Conservation (phyloP, 2,888 invertebrate species). For the Anodontia alba region DNA sequence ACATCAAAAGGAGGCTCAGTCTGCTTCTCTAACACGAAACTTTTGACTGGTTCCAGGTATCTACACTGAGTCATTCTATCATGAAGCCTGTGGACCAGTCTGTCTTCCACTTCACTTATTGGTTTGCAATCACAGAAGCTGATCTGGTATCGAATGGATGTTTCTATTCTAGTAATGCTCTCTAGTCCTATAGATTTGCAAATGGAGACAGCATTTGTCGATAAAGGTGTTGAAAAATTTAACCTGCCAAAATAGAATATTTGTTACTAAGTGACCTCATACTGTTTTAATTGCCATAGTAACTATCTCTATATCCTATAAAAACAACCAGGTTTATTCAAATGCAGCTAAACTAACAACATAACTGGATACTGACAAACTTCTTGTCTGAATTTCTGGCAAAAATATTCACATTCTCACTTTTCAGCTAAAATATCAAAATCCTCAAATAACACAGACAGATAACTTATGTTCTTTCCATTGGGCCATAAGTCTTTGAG, state of each 20-base stretch:
- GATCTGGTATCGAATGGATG: slow-evolving; percentile 87
- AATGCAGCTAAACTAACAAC: background rate
- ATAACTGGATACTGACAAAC: too few species aligned
- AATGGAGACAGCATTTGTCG: slow-evolving; percentile 98
- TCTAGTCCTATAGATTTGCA: slow-evolving; percentile 93
- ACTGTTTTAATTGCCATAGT: background rate
- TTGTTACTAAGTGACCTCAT: too few species aligned
- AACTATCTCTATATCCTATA: background rate
- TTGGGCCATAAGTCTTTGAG: too few species aligned
- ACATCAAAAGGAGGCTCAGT: slow-evolving; percentile 93
- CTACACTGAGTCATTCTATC: slow-evolving; percentile 97
- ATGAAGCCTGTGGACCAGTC: slow-evolving; percentile 87
- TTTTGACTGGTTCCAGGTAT: slow-evolving; percentile 89
- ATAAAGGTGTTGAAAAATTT: slow-evolving; percentile 96
- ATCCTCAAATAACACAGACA: too few species aligned
- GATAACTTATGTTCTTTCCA: too few species aligned
- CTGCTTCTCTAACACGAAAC: slow-evolving; percentile 87
- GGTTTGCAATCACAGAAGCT: slow-evolving; percentile 51
- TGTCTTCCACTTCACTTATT: slow-evolving; percentile 62
- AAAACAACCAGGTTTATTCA: background rate
- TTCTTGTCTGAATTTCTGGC: too few species aligned
- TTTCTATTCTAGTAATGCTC: slow-evolving; percentile 92
- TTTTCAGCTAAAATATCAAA: too few species aligned
- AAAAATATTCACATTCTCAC: too few species aligned
- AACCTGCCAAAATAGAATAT: slow-evolving; percentile 76